Evolutionary conservation across 2,888 invertebrate species (phyloP), one percentile per base, ranked within the genome.

Genomic region (Tenthredo distinguenda): DNA sequence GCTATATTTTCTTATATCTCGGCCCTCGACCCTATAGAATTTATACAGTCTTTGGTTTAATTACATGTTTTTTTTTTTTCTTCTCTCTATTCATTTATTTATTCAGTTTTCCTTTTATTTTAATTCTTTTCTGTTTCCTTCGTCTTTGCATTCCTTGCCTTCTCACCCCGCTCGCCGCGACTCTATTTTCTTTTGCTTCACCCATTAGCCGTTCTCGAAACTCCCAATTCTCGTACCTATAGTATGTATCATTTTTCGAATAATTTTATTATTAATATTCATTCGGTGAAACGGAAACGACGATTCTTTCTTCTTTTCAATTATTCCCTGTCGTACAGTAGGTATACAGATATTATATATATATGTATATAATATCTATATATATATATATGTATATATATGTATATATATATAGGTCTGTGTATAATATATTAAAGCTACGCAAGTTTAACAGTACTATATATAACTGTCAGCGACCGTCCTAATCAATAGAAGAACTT

Each of bases 11-110:
- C 68, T 55, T 55, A 55, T 55, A 55, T 55, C n/a, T 55, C 55
- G 55, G 55, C 55, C n/a, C n/a, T n/a, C 55, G 55, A 55, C 68
- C 31, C 68, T 43, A 40, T 6, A 74, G 43, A 74, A 74, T 18
- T 37, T 40, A 74, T 74, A 74, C 37, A 37, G 74, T 43, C 74
- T 37, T 43, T 40, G 40, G 5, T 74, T 74, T 74, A 74, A 74
- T 68, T 68, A 68, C 31, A 68, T 4, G 40, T 40, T 74, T 74
- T 43, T 74, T 74, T 43, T 74, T 74, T n/a, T 40, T 74, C 2
- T 15, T 40, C 5, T 37, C 7, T 74, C 10, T 10, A 4, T 74
- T 43, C n/a, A 37, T 74, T 18, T 74, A 43, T 74, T 74, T 21
- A 15, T 18, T 74, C 34, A 18, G 50, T 18, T 34, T 40, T 43